A percentile compares a stretch with the other conserved stretches of the same genome.
phyloP scores from a whole-genome alignment of 2,888 invertebrate species.

The Cosmopolites sordidus region DNA sequence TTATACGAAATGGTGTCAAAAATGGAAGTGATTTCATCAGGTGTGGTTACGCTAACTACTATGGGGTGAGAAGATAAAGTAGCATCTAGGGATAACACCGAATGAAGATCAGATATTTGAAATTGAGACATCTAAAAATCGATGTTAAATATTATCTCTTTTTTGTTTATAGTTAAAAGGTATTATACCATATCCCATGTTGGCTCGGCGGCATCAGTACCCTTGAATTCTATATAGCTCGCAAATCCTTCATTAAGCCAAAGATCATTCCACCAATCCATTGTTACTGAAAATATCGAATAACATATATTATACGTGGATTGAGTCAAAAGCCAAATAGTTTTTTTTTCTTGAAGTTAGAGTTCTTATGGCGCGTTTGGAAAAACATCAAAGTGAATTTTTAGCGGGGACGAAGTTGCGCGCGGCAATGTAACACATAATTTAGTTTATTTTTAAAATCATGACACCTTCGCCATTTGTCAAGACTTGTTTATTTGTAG shows the following conservation, averaged over 20 bases:
- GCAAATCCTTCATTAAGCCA: conserved; percentile 96
- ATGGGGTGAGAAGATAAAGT: conserved; percentile 86
- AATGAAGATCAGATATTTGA: conserved; percentile 64
- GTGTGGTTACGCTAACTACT: conserved; percentile 76
- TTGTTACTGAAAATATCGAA: conserved; percentile 69
- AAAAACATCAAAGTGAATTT: too few relatives aligned
- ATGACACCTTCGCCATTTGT: too few relatives aligned
- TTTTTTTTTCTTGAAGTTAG: too few relatives aligned
- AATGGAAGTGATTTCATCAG: conserved; percentile 85
- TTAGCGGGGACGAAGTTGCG: too few relatives aligned
- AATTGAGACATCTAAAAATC: conserved; percentile 70
- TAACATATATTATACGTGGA: too few relatives aligned
- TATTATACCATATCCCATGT: conserved; percentile 73
- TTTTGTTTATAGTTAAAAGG: background rate
- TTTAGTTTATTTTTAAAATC: too few relatives aligned
- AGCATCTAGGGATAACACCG: conserved; percentile 70
- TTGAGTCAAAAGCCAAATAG: too few relatives aligned
- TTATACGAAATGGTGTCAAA: conserved; percentile 89
- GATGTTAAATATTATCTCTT: conserved; percentile 2
- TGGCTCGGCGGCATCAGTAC: conserved; percentile 64
- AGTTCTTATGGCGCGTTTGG: too few relatives aligned
- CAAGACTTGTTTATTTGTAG: too few relatives aligned
- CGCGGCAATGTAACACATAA: too few relatives aligned
- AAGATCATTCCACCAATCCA: conserved; percentile 90
- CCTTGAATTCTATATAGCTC: conserved; percentile 80